Base-by-base conservation (phyloP, 1,140 invertebrate genomes). In the Heliconius hewitsoni region DNA sequence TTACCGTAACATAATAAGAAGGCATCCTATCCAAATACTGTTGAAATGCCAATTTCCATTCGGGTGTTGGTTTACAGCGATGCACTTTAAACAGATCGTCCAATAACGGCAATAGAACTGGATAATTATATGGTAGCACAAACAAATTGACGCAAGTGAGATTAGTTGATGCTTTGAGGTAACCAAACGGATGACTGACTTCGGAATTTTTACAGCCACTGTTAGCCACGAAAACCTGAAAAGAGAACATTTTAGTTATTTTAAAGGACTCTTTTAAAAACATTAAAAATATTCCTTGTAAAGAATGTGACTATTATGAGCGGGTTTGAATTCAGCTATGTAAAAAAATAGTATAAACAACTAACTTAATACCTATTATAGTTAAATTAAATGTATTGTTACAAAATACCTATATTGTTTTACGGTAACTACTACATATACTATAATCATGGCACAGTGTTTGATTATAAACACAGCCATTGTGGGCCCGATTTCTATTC, bases 111-210 rank as follows among this genome's bases (percentile, higher is more conserved):
- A 99, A 93, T 16, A 99, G 94, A 8, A 98, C 97, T 13, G 99
- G 99, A 95, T 99, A 99, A 94, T 99, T 99, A 94, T 99, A 99
- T 50, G 99, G 99, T 96, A 99, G 97, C 0, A 99, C 98, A 94
- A 99, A 99, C 71, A 99, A 95, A 95, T 99, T 99, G 11, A 99
- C 99, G 91, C 98, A 98, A 0, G 96, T 97, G 71, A 99, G 95
- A 89, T 98, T 99, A 30, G 98, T 99, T 80, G 98, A 98, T 0
- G 99, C 98, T 95, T 99, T 99, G n/a, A 99, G 91, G 91, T 99
- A 99, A 39, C 99, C 99, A 95, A 99, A 99, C 0, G 99, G 98
- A 92, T 98, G 97, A 37, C 97, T 98, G 19, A 98, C 96, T 84
- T 98, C 98, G 81, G 96, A 96, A 84, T 96, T 98, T 94, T 98